A percentile compares a stretch with the other conserved stretches of the same genome.
Conservation (phyloP, 2,113 vertebrate species). For the Melanocharis versteri region DNA sequence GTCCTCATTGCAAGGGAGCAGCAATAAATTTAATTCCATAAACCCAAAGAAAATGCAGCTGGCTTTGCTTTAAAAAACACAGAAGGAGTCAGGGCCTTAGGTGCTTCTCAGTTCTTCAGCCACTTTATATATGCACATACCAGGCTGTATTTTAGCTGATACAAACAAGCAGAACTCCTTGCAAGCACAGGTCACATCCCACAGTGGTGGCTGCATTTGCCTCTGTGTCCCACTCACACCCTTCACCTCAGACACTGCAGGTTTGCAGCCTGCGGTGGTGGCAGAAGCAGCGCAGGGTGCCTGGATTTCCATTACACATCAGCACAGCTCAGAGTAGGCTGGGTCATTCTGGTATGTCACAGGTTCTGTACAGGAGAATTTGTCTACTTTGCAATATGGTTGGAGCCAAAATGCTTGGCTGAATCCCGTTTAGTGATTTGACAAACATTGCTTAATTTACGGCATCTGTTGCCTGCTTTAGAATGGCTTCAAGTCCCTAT, state of each 20-base stretch:
- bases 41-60: rapidly evolving
- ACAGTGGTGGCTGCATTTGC: too few relatives aligned
- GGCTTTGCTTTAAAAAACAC: neutral
- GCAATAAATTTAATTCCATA: neutral
- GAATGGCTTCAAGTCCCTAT: neutral
- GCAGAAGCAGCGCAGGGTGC: neutral
- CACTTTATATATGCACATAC: neutral
- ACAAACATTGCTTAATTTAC: neutral
- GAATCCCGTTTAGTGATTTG: neutral
- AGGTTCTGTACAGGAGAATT: neutral
- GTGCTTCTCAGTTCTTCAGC: neutral
- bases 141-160: neutral
- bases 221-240: neutral
- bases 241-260: neutral
- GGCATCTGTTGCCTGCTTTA: neutral
- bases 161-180: neutral
- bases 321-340: neutral
- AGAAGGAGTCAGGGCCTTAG: neutral
- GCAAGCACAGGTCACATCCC: rapidly evolving
- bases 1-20: neutral
- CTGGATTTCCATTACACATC: neutral
- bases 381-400: neutral
- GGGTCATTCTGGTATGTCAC: neutral
- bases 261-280: neutral
- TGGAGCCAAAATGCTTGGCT: neutral